Evolutionary conservation across 2,888 invertebrate species (phyloP), one percentile per base, ranked within the genome.

Genomic region (Oxystoma pomonae): DNA sequence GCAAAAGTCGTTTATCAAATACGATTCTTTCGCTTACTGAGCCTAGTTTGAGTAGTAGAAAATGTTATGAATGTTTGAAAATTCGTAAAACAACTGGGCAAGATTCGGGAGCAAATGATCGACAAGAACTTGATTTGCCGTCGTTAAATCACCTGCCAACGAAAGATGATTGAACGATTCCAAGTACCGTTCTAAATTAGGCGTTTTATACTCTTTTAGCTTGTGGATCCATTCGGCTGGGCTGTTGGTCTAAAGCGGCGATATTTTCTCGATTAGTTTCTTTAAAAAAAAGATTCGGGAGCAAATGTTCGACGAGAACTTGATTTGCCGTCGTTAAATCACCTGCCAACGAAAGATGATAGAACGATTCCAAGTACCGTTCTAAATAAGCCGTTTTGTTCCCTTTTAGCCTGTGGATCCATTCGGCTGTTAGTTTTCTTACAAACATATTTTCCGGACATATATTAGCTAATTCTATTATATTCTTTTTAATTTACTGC

Each of bases 401-500:
- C 0, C 93, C 93, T 80, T 94, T 94, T 0, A 94, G 91, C 66
- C 86, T 80, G 72, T 90, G 87, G 60, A 96, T 82, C 93, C 94
- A 94, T 53, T 83, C 78, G n/a, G n/a, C n/a, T n/a, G n/a, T n/a
- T n/a, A n/a, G n/a, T n/a, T n/a, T n/a, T n/a, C n/a, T n/a, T n/a
- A n/a, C n/a, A n/a, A n/a, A n/a, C n/a, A n/a, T n/a, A n/a, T n/a
- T n/a, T n/a, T n/a, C n/a, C n/a, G n/a, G n/a, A n/a, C n/a, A n/a
- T n/a, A n/a, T n/a, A n/a, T n/a, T n/a, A n/a, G n/a, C n/a, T n/a
- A n/a, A n/a, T n/a, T n/a, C n/a, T n/a, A n/a, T n/a, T n/a, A n/a
- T n/a, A n/a, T n/a, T n/a, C n/a, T n/a, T n/a, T n/a, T n/a, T n/a
- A n/a, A n/a, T n/a, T n/a, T n/a, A n/a, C n/a, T n/a, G n/a, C n/a